Evolutionary conservation across 2,888 invertebrate genomes (phyloP), one percentile per base, ranked within the genome.

Genomic region (Caenorhabditis parvicauda): DNA sequence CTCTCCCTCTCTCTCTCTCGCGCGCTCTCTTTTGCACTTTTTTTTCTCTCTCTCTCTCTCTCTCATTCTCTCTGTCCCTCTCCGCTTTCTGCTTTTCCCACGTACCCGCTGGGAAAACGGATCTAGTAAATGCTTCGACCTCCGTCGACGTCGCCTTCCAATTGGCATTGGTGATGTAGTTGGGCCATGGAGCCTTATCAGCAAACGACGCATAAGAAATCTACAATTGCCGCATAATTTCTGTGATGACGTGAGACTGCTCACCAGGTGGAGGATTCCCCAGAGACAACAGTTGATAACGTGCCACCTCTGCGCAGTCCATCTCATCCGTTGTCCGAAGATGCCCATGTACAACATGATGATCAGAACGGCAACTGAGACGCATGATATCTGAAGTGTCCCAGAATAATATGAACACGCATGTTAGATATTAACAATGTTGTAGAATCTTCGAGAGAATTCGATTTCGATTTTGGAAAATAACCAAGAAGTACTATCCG

Each of bases 121-220:
- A 66, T 27, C 69, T 49, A 3, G 69, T 69, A 43, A 69, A 54
- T 39, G 65, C 66, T 32, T 69, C 69, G 29, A 69, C 69, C 24
- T 66, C 64, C 21, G 48, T 52, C 5, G 54, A 54, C 9, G 58
- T 59, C 21, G 54, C 59, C 17, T 45, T 21, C 64, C 66, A 66
- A 21, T 61, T 43, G n/a, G 54, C 38, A 41, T 64, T 59, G 6
- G 54, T 58, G 44, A 69, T 69, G 54, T 61, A 69, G 35, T 64
- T 59, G 5, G 64, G 61, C 56, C 66, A 69, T 0, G 69, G 69
- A 1, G 69, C 69, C 24, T 66, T 69, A 9, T 64, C 64, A 5
- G 64, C 65, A 39, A 61, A 69, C 6, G 65, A 61, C 12, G 59
- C 51, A 24, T 59, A 54, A 1, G 59, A 58, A n/a, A 60, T 59